Evolutionary conservation across 2,113 vertebrate species (phyloP).

Genomic region (Dasyornis broadbenti): DNA sequence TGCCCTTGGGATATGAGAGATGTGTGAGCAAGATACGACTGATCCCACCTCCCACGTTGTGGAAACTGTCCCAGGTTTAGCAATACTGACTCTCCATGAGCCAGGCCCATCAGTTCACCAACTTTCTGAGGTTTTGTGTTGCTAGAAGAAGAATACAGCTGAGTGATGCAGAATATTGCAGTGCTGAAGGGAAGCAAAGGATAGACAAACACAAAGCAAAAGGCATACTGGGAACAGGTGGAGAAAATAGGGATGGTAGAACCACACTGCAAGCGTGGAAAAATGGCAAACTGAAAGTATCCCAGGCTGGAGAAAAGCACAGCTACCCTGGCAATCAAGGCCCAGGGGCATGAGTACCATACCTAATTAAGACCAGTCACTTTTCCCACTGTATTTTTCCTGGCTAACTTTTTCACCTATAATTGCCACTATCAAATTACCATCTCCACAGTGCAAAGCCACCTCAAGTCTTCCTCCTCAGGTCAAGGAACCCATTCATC

Average conservation of each 20-base stretch:
- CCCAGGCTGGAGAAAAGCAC: background rate
- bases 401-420: slow-evolving; percentile 2
- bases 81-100: background rate
- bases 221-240: background rate
- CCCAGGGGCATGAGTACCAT: background rate
- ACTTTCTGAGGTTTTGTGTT: background rate
- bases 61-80: background rate
- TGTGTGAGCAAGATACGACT: background rate
- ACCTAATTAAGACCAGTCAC: background rate
- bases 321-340: fast-evolving
- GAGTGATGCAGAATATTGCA: background rate
- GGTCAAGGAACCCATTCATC: slow-evolving; percentile 31
- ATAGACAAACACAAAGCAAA: background rate
- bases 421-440: slow-evolving; percentile 26
- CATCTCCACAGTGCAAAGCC: background rate
- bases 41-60: background rate
- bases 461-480: slow-evolving; percentile 9
- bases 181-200: fast-evolving
- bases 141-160: background rate
- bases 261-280: background rate
- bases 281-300: background rate
- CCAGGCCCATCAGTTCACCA: background rate
- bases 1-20: background rate
- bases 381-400: background rate
- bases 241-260: background rate